These are phyloP conservation scores for Beris chalybata DNA, from an alignment of 2,888 invertebrate species.

Conservation along the genomic window DNA sequence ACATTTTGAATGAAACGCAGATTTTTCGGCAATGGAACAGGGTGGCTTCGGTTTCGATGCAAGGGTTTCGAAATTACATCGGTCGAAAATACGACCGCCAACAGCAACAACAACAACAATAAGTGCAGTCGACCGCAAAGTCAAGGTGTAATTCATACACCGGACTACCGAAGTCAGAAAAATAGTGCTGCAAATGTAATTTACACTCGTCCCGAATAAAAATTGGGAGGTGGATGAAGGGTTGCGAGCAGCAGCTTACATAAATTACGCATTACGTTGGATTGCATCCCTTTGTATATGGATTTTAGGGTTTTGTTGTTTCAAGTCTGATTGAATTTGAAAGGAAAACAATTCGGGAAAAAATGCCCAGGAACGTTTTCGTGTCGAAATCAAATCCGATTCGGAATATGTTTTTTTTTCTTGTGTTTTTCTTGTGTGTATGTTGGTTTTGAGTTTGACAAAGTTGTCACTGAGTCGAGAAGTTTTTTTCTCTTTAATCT, in stretches of 20 bases:
- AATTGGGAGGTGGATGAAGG: conserved; percentile 7
- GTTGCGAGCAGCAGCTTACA: conserved; percentile 6
- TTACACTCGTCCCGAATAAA: conserved; percentile 21
- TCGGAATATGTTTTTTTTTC: no score
- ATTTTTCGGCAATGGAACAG: conserved; percentile 13
- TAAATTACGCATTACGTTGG: conserved; percentile 23
- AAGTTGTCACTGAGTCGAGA: no score
- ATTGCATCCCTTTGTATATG: conserved; percentile 13
- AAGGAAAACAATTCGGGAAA: conserved; percentile 7
- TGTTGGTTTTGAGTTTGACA: no score
- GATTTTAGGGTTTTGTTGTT: conserved; percentile 5
- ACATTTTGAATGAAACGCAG: conserved; percentile 28
- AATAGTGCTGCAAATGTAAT: conserved; percentile 15
- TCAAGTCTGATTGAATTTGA: conserved; percentile 15
- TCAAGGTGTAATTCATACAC: conserved; percentile 30
- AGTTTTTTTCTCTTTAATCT: no score
- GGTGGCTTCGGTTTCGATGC: no score
- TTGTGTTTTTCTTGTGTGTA: no score
- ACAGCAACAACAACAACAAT: conserved; percentile 10
- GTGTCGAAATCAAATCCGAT: no score
- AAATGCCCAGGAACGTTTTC: no score
- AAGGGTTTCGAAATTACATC: no score
- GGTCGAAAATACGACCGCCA: conserved; percentile 19
- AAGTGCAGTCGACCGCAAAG: conserved; percentile 31
- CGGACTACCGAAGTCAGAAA: conserved; percentile 12